Evolutionary conservation across 2,797 vertebrate species (phyloP).

Genomic region (Bufotes viridis): DNA sequence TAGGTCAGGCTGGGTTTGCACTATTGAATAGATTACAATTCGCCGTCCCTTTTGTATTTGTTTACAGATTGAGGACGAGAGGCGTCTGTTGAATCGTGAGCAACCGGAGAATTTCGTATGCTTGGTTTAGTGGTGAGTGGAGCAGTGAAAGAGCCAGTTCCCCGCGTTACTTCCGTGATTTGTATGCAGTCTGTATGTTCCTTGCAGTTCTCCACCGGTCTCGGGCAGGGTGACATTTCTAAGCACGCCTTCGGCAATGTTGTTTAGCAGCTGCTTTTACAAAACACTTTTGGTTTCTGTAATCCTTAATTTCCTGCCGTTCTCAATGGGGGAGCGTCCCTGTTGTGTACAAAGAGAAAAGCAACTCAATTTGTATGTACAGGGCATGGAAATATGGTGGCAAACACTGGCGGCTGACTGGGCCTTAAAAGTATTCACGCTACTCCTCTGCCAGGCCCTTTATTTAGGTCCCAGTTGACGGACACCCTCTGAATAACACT

Average conservation of each 20-base stretch:
- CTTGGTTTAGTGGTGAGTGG: slow-evolving; percentile 7
- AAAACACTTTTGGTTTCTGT: slow-evolving; percentile 51
- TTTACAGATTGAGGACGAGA: neutral
- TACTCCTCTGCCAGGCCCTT: neutral
- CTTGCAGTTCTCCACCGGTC: slow-evolving; percentile 15
- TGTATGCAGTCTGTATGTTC: slow-evolving; percentile 10
- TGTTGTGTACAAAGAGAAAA: slow-evolving; percentile 32
- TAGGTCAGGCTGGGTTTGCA: slow-evolving; percentile 1
- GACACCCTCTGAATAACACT: too few species aligned
- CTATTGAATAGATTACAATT: neutral
- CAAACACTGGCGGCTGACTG: neutral
- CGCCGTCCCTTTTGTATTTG: neutral
- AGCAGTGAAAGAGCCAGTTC: neutral
- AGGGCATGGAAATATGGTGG: slow-evolving; percentile 22
- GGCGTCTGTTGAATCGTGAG: neutral
- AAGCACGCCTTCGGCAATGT: slow-evolving; percentile 43
- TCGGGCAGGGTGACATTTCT: slow-evolving; percentile 52
- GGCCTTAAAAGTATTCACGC: neutral
- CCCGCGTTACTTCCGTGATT: neutral
- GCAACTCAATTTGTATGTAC: neutral
- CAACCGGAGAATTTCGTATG: neutral
- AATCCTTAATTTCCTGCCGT: slow-evolving; percentile 57
- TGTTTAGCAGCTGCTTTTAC: slow-evolving; percentile 46
- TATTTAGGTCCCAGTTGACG: neutral
- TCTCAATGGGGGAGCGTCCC: slow-evolving; percentile 27